Evolutionary conservation across 2,113 vertebrate genomes (phyloP).

Genomic region (Kryptolebias marmoratus): DNA sequence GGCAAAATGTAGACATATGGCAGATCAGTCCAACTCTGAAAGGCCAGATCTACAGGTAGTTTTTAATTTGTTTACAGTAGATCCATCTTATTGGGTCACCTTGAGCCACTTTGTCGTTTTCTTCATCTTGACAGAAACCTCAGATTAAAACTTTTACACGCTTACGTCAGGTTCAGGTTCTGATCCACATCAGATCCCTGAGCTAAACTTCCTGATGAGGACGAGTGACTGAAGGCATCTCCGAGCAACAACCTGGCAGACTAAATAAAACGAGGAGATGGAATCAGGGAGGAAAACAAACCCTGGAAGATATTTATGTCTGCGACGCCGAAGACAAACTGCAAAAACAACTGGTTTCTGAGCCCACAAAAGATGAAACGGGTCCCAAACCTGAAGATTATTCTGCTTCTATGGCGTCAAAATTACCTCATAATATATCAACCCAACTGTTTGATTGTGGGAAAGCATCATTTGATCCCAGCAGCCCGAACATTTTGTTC

Average conservation of each 20-base stretch:
- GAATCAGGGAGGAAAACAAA: conserved; percentile 38
- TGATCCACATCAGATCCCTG: conserved; percentile 25
- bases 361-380: conserved; percentile 14
- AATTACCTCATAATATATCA: conserved; percentile 2
- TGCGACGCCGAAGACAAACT: neutral
- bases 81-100: no score
- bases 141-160: no score
- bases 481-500: neutral
- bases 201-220: neutral
- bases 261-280: conserved; percentile 62
- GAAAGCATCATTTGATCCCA: conserved; percentile 6
- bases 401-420: conserved; percentile 14
- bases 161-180: neutral
- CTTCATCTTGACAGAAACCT: no score
- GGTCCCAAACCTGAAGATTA: neutral
- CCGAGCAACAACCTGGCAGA: conserved; percentile 43
- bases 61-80: no score
- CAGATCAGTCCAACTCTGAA: no score
- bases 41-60: no score
- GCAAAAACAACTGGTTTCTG: conserved; percentile 13
- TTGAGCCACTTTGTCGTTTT: no score
- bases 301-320: conserved; percentile 25
- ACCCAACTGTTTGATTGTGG: conserved; percentile 3
- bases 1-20: no score
- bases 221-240: conserved; percentile 16